Conservation (phyloP, 2,797 vertebrate genomes). For the Parauchenoglanis ngamensis region DNA sequence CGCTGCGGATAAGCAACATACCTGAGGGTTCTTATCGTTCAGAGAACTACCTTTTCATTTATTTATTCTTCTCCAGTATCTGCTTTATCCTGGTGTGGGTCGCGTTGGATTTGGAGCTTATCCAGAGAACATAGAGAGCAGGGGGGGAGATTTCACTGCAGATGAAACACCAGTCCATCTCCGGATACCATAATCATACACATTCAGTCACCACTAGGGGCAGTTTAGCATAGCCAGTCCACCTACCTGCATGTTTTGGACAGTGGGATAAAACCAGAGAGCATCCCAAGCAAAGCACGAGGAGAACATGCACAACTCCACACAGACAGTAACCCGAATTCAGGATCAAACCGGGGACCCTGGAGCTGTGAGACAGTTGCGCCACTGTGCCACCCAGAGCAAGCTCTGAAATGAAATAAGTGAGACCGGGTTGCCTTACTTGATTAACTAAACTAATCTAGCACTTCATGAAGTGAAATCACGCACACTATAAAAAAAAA, state of each 20-base stretch:
- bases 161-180: not conserved
- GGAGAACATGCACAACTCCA: not conserved
- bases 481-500: too few species aligned
- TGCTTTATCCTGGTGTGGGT: not conserved
- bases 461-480: not conserved
- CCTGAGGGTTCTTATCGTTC: not conserved
- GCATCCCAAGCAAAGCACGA: not conserved
- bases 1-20: not conserved
- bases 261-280: not conserved
- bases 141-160: not conserved
- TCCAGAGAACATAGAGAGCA: not conserved
- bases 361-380: not conserved
- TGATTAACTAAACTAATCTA: not conserved
- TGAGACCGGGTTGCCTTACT: not conserved
- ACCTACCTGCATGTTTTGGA: not conserved
- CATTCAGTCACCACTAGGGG: not conserved
- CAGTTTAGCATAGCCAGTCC: not conserved
- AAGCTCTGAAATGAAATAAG: not conserved
- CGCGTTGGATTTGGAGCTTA: not conserved
- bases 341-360: not conserved
- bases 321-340: not conserved
- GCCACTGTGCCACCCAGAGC: not conserved
- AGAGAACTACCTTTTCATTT: not conserved
- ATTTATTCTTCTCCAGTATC: not conserved
- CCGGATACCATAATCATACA: not conserved